phyloP scores from a whole-genome alignment of 2,797 vertebrate species.

The Macropus fuliginosus region DNA sequence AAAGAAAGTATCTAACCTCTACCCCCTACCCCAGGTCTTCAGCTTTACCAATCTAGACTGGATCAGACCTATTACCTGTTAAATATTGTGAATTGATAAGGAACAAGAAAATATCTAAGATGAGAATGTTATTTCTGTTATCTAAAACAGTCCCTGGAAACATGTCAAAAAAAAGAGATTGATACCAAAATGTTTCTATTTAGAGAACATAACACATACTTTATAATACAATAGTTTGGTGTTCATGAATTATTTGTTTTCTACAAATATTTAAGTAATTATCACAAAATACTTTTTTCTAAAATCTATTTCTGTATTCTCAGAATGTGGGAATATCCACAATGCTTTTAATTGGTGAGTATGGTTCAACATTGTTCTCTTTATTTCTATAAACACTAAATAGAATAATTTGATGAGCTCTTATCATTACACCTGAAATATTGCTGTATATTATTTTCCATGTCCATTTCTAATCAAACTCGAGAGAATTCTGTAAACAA shows the following conservation, averaged over 20 bases:
- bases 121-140: background rate
- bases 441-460: background rate
- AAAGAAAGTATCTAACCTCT: fast-evolving
- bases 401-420: background rate
- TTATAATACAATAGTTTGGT: slow-evolving; percentile 50
- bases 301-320: slow-evolving; percentile 29
- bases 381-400: slow-evolving; percentile 19
- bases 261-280: slow-evolving; percentile 64
- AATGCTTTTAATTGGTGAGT: slow-evolving; percentile 40
- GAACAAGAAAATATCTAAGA: background rate
- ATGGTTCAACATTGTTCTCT: background rate
- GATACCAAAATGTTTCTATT: slow-evolving; percentile 56
- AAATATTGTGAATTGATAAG: background rate
- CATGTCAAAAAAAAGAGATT: slow-evolving; percentile 43
- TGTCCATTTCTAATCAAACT: background rate
- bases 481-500: background rate
- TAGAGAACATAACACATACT: slow-evolving; percentile 32
- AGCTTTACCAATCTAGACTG: background rate
- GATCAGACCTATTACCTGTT: background rate
- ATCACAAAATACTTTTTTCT: slow-evolving; percentile 35
- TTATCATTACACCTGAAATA: background rate
- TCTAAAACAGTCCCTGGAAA: slow-evolving; percentile 25
- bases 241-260: slow-evolving; percentile 54
- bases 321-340: slow-evolving; percentile 6
- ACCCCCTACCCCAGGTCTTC: background rate